Evolutionary conservation across 2,113 vertebrate species (phyloP), one percentile per base, ranked within the genome.

Genomic region (Eleginops maclovinus): DNA sequence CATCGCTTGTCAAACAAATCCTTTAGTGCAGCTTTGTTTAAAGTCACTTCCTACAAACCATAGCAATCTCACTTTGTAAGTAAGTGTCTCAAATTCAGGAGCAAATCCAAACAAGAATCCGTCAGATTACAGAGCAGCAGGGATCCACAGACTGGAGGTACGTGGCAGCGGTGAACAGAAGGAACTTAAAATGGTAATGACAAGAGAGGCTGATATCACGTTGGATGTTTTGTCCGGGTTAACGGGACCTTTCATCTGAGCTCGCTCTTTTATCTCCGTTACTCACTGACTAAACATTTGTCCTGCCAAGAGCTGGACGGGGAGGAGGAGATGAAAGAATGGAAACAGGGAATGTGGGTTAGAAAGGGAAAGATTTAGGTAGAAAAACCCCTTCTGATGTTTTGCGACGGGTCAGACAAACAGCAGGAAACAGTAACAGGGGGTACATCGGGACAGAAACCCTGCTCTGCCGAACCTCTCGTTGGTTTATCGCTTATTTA

Each of bases 111-210:
- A 61, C 28, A 46, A 17, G 43, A 63, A 68, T 0, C 19, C 9
- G 24, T 56, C 36, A 67, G 72, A 74, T 75, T 60, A 66, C 21
- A 44, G 59, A 31, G 4, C 28, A 36, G 31, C 31, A 36, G 31
- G 8, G 31, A 36, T 7, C 8, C n/a, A n/a, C n/a, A n/a, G n/a
- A n/a, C n/a, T n/a, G n/a, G n/a, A n/a, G n/a, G n/a, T 36, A 36
- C 31, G 31, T 31, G 28, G 28, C 4, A 31, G n/a, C 28, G 47
- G 67, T 9, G 10, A 58, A 31, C 28, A 1, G 6, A 8, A 67
- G 56, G 56, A 72, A 64, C 89, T 87, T 61, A 63, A 81, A 86
- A 82, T 9, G 44, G 50, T 81, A 81, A 84, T 85, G 79, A 83
- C 67, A 83, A 61, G 87, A 67, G 26, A 56, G 61, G 43, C 47